These are phyloP conservation scores for Choloepus didactylus DNA, from an alignment of 2,797 vertebrate genomes.

Conservation along the genomic window DNA sequence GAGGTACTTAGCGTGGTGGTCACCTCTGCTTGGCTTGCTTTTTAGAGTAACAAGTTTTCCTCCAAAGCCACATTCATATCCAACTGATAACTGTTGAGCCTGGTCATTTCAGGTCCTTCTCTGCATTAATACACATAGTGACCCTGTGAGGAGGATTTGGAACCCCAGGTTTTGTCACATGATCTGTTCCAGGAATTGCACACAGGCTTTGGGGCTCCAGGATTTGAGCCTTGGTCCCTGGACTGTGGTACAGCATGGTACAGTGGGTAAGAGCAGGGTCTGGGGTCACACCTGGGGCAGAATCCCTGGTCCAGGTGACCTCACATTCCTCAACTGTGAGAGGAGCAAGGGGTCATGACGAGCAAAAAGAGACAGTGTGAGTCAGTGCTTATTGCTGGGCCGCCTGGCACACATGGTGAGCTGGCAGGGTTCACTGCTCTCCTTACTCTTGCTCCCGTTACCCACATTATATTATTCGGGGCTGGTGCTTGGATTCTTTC, in stretches of 20 bases:
- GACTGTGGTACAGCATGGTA: rapidly evolving
- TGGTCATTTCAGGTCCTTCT: not conserved
- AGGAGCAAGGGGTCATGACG: too few relatives aligned
- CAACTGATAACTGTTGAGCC: not conserved
- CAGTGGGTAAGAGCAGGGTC: rapidly evolving
- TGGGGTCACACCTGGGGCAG: not conserved
- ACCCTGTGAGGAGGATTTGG: not conserved
- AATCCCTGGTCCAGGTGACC: not conserved
- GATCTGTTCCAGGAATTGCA: not conserved
- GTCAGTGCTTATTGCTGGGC: not conserved
- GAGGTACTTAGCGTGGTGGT: conserved; percentile 89
- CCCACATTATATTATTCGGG: rapidly evolving
- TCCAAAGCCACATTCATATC: not conserved
- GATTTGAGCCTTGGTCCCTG: not conserved
- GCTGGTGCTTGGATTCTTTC: not conserved
- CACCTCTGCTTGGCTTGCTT: not conserved
- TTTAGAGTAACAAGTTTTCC: not conserved
- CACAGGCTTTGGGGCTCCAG: not conserved
- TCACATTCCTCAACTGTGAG: rapidly evolving
- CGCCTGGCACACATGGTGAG: not conserved
- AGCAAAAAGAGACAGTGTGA: not conserved
- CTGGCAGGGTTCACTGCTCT: not conserved
- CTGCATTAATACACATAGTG: not conserved
- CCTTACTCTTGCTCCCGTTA: rapidly evolving
- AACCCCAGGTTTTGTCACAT: too few relatives aligned